phyloP scores from a whole-genome alignment of 1,140 invertebrate species.

The Pseudomyrmex concolor region DNA sequence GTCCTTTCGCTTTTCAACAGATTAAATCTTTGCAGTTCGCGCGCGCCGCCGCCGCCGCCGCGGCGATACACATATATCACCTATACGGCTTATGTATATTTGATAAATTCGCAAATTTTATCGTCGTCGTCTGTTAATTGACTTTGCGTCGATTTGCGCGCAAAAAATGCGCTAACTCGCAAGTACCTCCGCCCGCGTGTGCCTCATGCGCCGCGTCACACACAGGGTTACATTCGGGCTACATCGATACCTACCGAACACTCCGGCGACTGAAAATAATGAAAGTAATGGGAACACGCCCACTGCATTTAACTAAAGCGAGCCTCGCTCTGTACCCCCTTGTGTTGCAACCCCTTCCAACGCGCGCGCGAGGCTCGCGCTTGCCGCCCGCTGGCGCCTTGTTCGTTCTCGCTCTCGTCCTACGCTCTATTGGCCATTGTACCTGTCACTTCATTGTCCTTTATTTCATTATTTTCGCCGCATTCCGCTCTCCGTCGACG shows the following conservation, averaged over 20 bases:
- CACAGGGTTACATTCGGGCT: conserved; percentile 33
- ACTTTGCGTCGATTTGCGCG: conserved; percentile 12
- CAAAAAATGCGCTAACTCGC: background rate
- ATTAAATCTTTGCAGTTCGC: conserved; percentile 13
- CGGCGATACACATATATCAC: background rate
- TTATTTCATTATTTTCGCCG: conserved; percentile 80
- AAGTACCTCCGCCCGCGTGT: background rate
- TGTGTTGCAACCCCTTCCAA: conserved; percentile 35
- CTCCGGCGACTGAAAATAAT: conserved; percentile 73
- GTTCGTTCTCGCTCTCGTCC: conserved; percentile 60
- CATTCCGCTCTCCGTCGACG: conserved; percentile 70
- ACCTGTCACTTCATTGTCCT: conserved; percentile 79
- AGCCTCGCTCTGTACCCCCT: conserved; percentile 29
- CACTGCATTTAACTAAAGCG: conserved; percentile 75
- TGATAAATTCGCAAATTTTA: conserved; percentile 5
- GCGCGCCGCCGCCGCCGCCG: background rate
- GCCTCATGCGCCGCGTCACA: background rate
- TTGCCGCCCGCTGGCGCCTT: conserved; percentile 52
- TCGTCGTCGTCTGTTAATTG: background rate
- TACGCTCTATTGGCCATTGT: conserved; percentile 71
- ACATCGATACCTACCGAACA: conserved; percentile 69
- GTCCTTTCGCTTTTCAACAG: background rate
- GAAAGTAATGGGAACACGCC: conserved; percentile 76
- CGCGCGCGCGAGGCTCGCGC: background rate
- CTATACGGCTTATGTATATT: no score